Evolutionary conservation across 2,888 invertebrate genomes (phyloP), one percentile per base, ranked within the genome.

Genomic region (Polyommatus iphigenia): DNA sequence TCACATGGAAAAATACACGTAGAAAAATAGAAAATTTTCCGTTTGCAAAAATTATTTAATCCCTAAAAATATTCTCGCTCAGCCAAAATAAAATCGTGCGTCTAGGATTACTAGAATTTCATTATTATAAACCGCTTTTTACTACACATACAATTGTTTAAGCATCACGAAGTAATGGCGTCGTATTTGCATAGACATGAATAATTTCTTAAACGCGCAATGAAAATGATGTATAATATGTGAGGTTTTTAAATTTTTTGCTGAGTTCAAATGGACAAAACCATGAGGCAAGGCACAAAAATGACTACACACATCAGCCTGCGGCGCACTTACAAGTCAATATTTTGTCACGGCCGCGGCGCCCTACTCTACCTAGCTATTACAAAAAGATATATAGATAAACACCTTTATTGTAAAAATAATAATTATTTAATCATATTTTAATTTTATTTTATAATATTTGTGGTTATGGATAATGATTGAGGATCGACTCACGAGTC

Each of bases 211-310:
- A 73, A 20, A 73, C 13, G 13, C 20, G 46, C 72, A 46, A 73
- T 72, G 46, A 50, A 73, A 73, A 24, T 73, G 46, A 71, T 15
- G 5, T 20, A n/a, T n/a, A n/a, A n/a, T n/a, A 71, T 71, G 18
- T 73, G 20, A 20, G 59, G 20, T 59, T 73, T 72, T 73, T n/a
- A 46, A 73, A 41, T 20, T 73, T 73, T 46, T 10, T 10, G 59
- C 8, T 10, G 20, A 20, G 20, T 8, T n/a, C 8, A 59, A 6
- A 59, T 18, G n/a, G n/a, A n/a, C n/a, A n/a, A n/a, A n/a, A n/a
- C n/a, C n/a, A n/a, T n/a, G n/a, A n/a, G 24, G 24, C 24, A 24
- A 24, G 24, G 20, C n/a, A 10, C 41, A 46, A 46, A 46, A 46
- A 7, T 32, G 32, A 32, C 32, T 32, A 32, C 3, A 32, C 32